These are phyloP conservation scores for Lophotriccus pileatus DNA, from an alignment of 2,797 vertebrate species.

Conservation along the genomic window DNA sequence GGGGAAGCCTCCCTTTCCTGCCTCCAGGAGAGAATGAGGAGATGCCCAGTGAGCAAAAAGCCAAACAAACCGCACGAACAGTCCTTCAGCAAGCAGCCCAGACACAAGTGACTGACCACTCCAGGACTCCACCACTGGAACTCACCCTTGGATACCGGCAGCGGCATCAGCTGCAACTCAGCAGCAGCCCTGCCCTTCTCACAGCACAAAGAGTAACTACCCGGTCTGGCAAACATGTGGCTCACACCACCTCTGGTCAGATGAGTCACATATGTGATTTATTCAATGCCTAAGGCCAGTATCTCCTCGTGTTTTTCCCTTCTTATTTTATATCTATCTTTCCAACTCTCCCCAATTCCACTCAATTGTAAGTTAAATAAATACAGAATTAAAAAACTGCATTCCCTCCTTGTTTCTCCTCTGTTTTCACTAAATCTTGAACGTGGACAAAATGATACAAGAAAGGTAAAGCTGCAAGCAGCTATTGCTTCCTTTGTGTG, in stretches of 20 bases:
- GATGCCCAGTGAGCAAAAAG: neutral
- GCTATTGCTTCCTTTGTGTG: neutral
- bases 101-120: neutral
- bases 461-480: neutral
- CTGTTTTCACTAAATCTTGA: neutral
- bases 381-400: neutral
- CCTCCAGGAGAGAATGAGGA: neutral
- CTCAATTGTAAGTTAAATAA: neutral
- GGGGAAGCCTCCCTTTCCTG: neutral
- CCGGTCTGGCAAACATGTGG: neutral
- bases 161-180: neutral
- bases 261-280: conserved; percentile 11
- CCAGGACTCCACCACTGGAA: neutral
- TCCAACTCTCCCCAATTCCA: neutral
- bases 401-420: neutral
- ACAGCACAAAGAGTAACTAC: neutral
- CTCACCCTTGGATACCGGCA: neutral
- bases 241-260: neutral
- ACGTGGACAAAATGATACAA: neutral
- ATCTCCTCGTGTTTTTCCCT: neutral
- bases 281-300: neutral
- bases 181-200: neutral
- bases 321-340: neutral
- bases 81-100: neutral
- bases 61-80: neutral